phyloP scores from a whole-genome alignment of 1,140 invertebrate genomes.

The Drosophila oshimai region DNA sequence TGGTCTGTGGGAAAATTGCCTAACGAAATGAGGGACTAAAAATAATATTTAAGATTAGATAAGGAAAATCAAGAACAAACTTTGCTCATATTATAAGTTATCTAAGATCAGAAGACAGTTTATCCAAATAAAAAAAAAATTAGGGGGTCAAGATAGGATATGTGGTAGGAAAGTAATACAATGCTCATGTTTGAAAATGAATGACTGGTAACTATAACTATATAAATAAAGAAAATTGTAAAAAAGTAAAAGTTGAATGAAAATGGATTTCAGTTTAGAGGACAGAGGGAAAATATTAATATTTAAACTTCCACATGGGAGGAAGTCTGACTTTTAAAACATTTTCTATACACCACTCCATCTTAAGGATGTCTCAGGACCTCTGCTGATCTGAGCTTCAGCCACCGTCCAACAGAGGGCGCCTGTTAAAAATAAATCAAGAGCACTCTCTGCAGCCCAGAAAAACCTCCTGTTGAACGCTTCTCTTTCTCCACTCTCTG shows the following conservation, averaged over 20 bases:
- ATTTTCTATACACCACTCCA: not conserved
- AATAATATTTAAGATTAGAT: conserved; percentile 6
- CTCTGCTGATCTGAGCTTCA: not conserved
- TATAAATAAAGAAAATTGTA: too few relatives aligned
- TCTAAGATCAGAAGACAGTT: too few relatives aligned
- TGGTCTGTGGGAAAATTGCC: conserved; percentile 3
- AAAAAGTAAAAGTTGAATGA: too few relatives aligned
- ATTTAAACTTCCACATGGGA: too few relatives aligned
- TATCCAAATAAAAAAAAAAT: not conserved
- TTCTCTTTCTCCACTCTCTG: too few relatives aligned
- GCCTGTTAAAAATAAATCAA: not conserved
- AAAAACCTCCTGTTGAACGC: conserved; percentile 36
- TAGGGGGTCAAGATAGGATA: not conserved
- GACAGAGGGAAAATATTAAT: too few relatives aligned
- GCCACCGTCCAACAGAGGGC: conserved; percentile 2
- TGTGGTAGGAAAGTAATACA: not conserved
- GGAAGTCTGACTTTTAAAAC: too few relatives aligned
- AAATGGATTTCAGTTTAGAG: too few relatives aligned
- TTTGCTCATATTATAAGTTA: not conserved
- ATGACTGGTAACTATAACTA: too few relatives aligned
- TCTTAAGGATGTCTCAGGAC: not conserved
- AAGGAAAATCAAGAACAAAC: not conserved
- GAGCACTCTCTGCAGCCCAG: not conserved
- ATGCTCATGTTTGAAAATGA: too few relatives aligned
- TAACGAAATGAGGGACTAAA: too few relatives aligned